Base-by-base conservation (phyloP, 2,888 invertebrate species). In the Papilio protenor region DNA sequence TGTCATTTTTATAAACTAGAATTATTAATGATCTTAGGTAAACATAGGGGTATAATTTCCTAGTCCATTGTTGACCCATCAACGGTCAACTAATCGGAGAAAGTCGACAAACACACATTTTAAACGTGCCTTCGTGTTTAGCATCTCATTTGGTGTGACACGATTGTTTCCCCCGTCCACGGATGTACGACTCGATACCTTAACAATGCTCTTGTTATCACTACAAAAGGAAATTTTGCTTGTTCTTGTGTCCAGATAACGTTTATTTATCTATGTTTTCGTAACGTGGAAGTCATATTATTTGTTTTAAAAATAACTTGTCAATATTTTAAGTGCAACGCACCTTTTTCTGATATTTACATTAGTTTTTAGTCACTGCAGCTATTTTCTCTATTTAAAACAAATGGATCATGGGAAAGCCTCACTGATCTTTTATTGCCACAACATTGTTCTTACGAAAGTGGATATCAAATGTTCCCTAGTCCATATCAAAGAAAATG, bases 141-240 rank as follows among this genome's bases (percentile, higher is more conserved):
- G 71, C 78, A 76, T 80, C 80, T 75, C 79, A 79, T 82, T 80
- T 79, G 79, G 77, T 66, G 80, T 70, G 77, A 81, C 81, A 78
- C 82, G 78, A 82, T 81, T 82, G 84, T 84, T 80, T 81, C 80
- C 80, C 77, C 80, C 71, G 82, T 80, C 81, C 79, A 83, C 88
- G 85, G 87, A 85, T 84, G 86, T 84, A 80, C 79, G 71, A 82
- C 79, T 87, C 83, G 88, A 90, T 85, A 82, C 77, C 75, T 82
- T 84, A 84, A 89, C 90, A 89, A 89, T 89, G 85, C 86, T 83
- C 78, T 82, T 84, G 88, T 88, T 87, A 87, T 88, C 87, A 87
- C 82, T 81, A 72, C 80, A 77, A 80, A 80, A 82, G 84, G 82
- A 84, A 84, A 81, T 83, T 83, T 81, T 81, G 73, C 80, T 81